These are phyloP conservation scores for Meloe dianella DNA, from an alignment of 2,888 invertebrate species.

Conservation along the genomic window DNA sequence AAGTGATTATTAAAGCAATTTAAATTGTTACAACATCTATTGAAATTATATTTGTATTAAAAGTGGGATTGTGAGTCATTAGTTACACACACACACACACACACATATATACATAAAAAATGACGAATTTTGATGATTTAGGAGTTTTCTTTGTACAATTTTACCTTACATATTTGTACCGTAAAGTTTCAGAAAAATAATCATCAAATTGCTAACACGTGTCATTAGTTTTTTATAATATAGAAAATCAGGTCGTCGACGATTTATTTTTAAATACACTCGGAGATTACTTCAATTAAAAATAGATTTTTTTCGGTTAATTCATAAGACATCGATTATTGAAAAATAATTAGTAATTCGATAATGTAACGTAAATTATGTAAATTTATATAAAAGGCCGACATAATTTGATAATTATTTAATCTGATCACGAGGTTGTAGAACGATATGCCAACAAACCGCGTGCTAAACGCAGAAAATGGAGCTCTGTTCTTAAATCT, in stretches of 20 bases:
- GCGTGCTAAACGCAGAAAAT: slow-evolving; percentile 17
- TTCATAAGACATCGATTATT: background rate
- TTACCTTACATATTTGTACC: background rate
- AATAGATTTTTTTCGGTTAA: background rate
- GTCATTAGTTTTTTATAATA: background rate
- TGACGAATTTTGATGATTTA: slow-evolving; percentile 1
- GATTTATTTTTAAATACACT: background rate
- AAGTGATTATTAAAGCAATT: background rate
- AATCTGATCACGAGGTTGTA: slow-evolving; percentile 28
- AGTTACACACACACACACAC: too few relatives aligned
- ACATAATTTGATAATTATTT: slow-evolving; percentile 20
- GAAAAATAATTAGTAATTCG: background rate
- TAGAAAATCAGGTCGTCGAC: background rate
- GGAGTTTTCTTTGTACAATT: background rate
- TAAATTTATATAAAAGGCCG: slow-evolving; percentile 20
- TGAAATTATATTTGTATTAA: background rate
- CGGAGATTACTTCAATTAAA: background rate
- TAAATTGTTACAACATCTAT: background rate
- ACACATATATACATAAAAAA: background rate
- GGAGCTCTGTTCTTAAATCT: slow-evolving; percentile 12
- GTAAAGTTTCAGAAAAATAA: background rate
- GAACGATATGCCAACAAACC: slow-evolving; percentile 22
- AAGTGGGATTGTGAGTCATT: background rate
- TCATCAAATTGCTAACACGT: background rate
- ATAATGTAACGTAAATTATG: slow-evolving; percentile 17